phyloP scores from a whole-genome alignment of 2,888 invertebrate species.

The Mesorhabditis spiculigera region DNA sequence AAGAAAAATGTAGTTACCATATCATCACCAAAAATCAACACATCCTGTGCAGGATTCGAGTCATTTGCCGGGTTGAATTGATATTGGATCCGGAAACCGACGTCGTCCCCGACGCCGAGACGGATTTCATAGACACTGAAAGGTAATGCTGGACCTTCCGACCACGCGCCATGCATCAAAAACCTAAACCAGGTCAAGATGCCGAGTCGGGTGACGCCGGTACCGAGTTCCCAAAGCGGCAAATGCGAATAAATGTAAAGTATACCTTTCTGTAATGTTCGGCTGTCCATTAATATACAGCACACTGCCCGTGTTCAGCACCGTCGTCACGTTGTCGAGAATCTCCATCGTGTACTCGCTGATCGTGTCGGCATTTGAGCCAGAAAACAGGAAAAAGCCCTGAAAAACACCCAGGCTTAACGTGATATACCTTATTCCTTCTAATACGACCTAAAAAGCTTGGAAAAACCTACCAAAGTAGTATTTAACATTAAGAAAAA shows the following conservation, averaged over 20 bases:
- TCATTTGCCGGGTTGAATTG: neutral
- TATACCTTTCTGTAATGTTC: neutral
- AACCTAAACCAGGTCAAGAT: too few relatives aligned
- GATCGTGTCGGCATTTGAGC: neutral
- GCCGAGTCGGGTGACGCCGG: too few relatives aligned
- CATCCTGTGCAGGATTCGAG: neutral
- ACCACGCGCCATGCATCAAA: too few relatives aligned
- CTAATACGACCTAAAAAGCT: too few relatives aligned
- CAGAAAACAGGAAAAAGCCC: too few relatives aligned
- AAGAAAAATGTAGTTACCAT: slow-evolving; percentile 2
- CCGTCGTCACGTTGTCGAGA: neutral
- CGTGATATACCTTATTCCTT: too few relatives aligned
- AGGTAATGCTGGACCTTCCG: neutral
- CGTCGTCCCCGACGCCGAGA: neutral
- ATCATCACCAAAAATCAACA: neutral
- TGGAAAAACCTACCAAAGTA: too few relatives aligned
- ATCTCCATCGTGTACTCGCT: slow-evolving; percentile 6
- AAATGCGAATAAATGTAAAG: too few relatives aligned
- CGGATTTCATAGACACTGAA: neutral
- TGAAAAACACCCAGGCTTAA: too few relatives aligned
- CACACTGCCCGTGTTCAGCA: neutral
- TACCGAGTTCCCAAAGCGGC: too few relatives aligned
- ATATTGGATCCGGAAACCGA: neutral
- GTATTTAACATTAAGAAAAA: too few relatives aligned
- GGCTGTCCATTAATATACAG: neutral